Conservation (phyloP, 92 coral and sea anemone species). For the Diadumene lineata region DNA sequence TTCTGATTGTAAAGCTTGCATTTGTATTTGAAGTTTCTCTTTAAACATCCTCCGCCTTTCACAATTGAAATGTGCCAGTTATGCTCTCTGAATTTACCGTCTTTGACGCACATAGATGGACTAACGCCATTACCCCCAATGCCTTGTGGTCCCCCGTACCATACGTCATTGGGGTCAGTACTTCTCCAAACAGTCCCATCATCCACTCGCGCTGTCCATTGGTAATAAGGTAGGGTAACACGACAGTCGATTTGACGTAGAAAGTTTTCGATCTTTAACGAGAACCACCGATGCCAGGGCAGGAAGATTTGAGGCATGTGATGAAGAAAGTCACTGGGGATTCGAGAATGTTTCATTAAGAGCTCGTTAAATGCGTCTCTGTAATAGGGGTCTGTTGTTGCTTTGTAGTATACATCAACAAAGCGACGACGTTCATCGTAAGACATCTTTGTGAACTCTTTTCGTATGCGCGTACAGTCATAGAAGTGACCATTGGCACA, state of each 20-base stretch:
- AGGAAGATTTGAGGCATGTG: conserved; percentile 38
- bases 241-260: conserved; percentile 65
- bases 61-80: conserved; percentile 25
- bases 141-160: conserved; percentile 58
- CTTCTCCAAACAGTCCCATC: conserved; percentile 6
- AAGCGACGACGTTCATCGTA: conserved; percentile 42
- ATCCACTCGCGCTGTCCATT: conserved; percentile 52
- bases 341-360: conserved; percentile 21
- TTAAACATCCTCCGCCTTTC: conserved; percentile 60
- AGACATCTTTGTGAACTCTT: conserved; percentile 60
- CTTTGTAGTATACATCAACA: conserved; percentile 32
- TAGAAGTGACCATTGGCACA: conserved; percentile 27
- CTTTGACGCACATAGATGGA: conserved; percentile 32
- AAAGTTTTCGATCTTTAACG: conserved; percentile 58
- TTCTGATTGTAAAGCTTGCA: conserved; percentile 25
- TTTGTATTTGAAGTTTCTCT: conserved; percentile 29
- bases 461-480: conserved; percentile 54
- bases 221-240: conserved; percentile 67
- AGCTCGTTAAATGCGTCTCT: conserved; percentile 42
- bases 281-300: conserved; percentile 74
- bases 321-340: conserved; percentile 30
- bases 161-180: conserved; percentile 24
- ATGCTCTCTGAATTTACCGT: conserved; percentile 51
- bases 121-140: conserved; percentile 48
- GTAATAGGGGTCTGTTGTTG: conserved; percentile 38